Conservation (phyloP, 1,140 invertebrate species). For the Platyscapa corneri region DNA sequence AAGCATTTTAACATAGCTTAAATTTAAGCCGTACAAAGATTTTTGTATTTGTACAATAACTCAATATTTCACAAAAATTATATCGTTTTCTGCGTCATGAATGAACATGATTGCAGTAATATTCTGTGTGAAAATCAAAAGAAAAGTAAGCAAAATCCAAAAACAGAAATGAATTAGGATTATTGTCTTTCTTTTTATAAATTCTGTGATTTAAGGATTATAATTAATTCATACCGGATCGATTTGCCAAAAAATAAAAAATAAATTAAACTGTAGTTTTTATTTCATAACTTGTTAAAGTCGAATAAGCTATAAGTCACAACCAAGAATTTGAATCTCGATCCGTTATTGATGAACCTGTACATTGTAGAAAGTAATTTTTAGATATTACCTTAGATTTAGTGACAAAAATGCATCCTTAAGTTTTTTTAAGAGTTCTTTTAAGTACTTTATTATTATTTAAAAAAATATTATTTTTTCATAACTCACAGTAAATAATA, state of each 20-base stretch:
- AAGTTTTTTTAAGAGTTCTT: constrained; percentile 19
- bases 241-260: not conserved
- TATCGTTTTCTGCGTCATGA: not conserved
- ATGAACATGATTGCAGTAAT: not conserved
- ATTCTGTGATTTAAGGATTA: constrained; percentile 43
- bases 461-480: not conserved
- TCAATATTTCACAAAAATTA: not conserved
- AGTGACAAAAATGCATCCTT: not conserved
- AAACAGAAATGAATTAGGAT: not conserved
- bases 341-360: constrained; percentile 34
- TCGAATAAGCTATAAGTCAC: not conserved
- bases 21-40: constrained; percentile 11
- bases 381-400: constrained; percentile 35
- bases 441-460: not conserved
- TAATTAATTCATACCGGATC: constrained; percentile 24
- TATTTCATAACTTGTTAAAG: not conserved
- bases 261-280: not conserved
- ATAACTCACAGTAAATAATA: not conserved
- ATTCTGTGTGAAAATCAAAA: constrained; percentile 17
- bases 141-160: constrained; percentile 3
- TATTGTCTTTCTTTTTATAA: constrained; percentile 31
- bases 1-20: constrained; percentile 15
- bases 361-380: constrained; percentile 40
- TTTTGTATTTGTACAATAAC: not conserved
- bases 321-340: constrained; percentile 17